phyloP scores from a whole-genome alignment of 2,888 invertebrate species.

The Pteria penguin region DNA sequence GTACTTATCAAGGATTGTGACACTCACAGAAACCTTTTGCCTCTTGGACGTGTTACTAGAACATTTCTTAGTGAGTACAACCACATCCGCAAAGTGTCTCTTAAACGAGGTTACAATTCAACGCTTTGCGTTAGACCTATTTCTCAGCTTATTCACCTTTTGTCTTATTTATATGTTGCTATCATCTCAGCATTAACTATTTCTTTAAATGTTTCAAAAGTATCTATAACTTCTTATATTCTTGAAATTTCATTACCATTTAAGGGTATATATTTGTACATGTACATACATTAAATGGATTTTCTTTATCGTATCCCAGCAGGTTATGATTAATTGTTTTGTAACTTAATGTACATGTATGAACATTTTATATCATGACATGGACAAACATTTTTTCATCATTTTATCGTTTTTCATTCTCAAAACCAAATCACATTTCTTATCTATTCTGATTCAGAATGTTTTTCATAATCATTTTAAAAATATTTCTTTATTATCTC shows the following conservation, averaged over 20 bases:
- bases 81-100: background rate
- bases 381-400: background rate
- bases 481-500: background rate
- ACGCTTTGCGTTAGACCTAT: background rate
- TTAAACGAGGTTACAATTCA: background rate
- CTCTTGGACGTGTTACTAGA: background rate
- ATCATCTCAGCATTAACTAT: too few species aligned
- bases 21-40: background rate
- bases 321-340: too few species aligned
- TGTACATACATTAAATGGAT: background rate
- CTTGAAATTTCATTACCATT: too few species aligned
- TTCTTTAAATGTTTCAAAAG: too few species aligned
- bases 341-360: background rate
- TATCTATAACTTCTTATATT: too few species aligned
- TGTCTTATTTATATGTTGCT: background rate
- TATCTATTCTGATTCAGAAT: background rate
- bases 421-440: background rate
- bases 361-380: background rate
- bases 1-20: background rate
- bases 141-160: background rate
- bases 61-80: background rate
- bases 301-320: too few species aligned
- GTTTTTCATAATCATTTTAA: background rate
- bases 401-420: background rate
- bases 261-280: too few species aligned